Conservation (phyloP, 2,888 invertebrate genomes). For the Dynastes tityus region DNA sequence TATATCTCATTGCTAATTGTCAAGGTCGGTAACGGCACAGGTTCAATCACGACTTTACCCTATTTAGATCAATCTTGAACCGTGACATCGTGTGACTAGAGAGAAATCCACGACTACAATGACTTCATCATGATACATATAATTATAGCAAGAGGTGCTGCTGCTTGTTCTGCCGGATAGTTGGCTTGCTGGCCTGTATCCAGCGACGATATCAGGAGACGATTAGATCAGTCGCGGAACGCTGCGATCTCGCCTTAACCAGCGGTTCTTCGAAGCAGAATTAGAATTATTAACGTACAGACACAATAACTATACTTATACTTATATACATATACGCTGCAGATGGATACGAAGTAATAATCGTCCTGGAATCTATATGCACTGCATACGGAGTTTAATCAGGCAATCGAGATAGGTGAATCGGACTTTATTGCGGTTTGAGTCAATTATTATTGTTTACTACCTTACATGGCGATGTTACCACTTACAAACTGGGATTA, state of each 20-base stretch:
- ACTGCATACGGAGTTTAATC: too few species aligned
- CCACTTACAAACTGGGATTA: too few species aligned
- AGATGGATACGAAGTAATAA: too few species aligned
- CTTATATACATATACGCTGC: too few species aligned
- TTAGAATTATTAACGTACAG: slow-evolving; percentile 14
- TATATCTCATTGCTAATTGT: slow-evolving; percentile 59
- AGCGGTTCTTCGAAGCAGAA: neutral
- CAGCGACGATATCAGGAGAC: neutral
- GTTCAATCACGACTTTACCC: slow-evolving; percentile 65
- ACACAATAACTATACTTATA: slow-evolving; percentile 1
- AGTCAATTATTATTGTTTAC: too few species aligned
- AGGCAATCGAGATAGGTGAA: too few species aligned
- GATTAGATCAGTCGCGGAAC: neutral
- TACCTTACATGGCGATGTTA: too few species aligned
- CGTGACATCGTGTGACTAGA: slow-evolving; percentile 64
- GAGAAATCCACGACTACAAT: slow-evolving; percentile 62
- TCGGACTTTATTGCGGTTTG: too few species aligned
- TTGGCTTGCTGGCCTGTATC: neutral
- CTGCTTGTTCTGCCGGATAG: neutral
- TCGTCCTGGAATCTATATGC: too few species aligned
- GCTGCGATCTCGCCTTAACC: slow-evolving; percentile 3
- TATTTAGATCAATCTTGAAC: slow-evolving; percentile 65
- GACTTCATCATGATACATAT: slow-evolving; percentile 63
- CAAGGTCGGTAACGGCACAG: slow-evolving; percentile 64
- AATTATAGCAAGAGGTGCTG: slow-evolving; percentile 59